Base-by-base conservation (phyloP, 2,888 invertebrate species). In the Pedicia rivosa region DNA sequence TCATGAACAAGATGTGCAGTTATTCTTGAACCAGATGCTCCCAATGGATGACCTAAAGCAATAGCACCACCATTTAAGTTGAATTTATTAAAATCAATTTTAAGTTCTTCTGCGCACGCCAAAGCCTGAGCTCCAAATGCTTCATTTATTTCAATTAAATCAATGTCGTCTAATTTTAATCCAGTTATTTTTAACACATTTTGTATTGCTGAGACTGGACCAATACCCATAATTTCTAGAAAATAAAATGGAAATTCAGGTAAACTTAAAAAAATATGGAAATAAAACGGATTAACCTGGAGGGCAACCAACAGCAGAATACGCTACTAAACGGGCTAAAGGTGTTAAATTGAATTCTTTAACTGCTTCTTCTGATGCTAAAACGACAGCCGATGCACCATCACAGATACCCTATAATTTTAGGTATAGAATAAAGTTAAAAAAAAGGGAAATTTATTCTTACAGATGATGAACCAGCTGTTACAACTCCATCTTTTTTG, bases 201-300 rank as follows among this genome's bases (percentile, higher is more conserved):
- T 51, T 78, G 70, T 36, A 97, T 95, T 14, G 98, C 92, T 1
- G 91, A 83, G 14, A 86, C 92, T 3, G 97, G 97, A 0, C 95
- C 95, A 48, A 94, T 81, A 37, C 95, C 97, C 97, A 98, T 98
- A 50, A 98, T 91, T 54, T 78, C 78, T n/a, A n/a, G n/a, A n/a
- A n/a, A n/a, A n/a, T n/a, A n/a, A n/a, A n/a, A n/a, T n/a, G n/a
- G n/a, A n/a, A n/a, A n/a, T n/a, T n/a, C n/a, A n/a, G n/a, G n/a
- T n/a, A n/a, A n/a, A n/a, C n/a, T n/a, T n/a, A n/a, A n/a, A n/a
- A n/a, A n/a, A n/a, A n/a, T n/a, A n/a, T n/a, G n/a, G n/a, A n/a
- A n/a, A n/a, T n/a, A n/a, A n/a, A n/a, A n/a, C 13, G 32, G 32
- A 20, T 32, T 20, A 9, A 32, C 32, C n/a, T 29, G 98, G 98